These are phyloP conservation scores for Aspidiotus rigidus DNA, from an alignment of 2,888 invertebrate species.

Conservation along the genomic window DNA sequence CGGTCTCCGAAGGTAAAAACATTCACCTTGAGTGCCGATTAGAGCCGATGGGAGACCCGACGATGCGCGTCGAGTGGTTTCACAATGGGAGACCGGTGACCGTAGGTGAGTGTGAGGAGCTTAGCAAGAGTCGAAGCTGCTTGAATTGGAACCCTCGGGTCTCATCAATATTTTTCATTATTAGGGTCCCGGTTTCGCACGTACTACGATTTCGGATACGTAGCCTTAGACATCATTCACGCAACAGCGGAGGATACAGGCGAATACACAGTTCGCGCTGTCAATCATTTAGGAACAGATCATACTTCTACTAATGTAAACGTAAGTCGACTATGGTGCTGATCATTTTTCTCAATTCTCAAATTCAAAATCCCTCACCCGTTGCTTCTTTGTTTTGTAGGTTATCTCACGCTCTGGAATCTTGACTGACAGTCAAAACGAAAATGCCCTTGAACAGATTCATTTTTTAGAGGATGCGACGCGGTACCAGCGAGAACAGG, in stretches of 20 bases:
- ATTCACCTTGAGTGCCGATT: constrained; percentile 84
- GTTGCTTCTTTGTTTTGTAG: constrained; percentile 35
- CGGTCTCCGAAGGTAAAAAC: constrained; percentile 77
- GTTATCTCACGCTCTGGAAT: constrained; percentile 70
- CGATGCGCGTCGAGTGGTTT: constrained; percentile 92
- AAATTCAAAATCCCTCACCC: background rate
- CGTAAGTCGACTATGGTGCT: constrained; percentile 42
- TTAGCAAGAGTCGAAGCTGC: background rate
- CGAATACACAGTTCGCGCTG: constrained; percentile 87
- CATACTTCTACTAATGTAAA: constrained; percentile 84
- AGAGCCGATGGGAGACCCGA: constrained; percentile 92
- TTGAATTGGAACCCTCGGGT: background rate
- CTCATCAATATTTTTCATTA: background rate
- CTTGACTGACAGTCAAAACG: constrained; percentile 82
- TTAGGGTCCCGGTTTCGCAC: constrained; percentile 75
- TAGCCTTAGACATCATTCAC: constrained; percentile 89
- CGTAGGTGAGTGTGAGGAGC: constrained; percentile 51
- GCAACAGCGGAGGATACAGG: constrained; percentile 89
- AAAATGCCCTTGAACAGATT: constrained; percentile 84
- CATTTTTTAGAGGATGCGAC: constrained; percentile 76
- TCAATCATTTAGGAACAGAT: constrained; percentile 85
- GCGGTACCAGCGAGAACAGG: constrained; percentile 58
- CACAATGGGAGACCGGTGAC: constrained; percentile 84
- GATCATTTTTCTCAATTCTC: background rate
- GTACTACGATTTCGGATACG: constrained; percentile 94